phyloP scores from a whole-genome alignment of 1,140 invertebrate species.

The Steinernema khuongi region DNA sequence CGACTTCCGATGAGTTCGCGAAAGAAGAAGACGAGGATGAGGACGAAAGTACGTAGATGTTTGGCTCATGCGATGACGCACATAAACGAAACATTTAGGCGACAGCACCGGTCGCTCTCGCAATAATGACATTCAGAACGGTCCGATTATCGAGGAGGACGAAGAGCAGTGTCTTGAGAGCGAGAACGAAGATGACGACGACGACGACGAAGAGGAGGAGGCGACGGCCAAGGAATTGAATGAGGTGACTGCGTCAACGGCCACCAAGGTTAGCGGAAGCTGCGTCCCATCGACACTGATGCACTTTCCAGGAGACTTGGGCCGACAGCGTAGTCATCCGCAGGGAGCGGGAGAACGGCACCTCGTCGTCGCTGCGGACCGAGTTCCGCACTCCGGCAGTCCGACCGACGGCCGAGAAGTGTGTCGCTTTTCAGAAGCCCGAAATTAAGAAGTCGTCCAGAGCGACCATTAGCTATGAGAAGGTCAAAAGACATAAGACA shows the following conservation, averaged over 20 bases:
- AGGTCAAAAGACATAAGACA: conserved; percentile 54
- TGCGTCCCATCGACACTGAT: background rate
- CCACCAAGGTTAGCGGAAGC: background rate
- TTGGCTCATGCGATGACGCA: background rate
- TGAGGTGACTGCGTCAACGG: background rate
- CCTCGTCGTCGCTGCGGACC: background rate
- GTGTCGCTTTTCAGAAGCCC: conserved; percentile 35
- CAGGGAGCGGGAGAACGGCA: background rate
- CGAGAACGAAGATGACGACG: conserved; percentile 21
- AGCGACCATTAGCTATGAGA: conserved; percentile 52
- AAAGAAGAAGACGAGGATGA: conserved; percentile 56
- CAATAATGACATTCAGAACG: background rate
- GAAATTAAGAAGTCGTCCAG: conserved; percentile 9
- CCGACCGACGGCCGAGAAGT: conserved; percentile 21
- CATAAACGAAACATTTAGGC: background rate
- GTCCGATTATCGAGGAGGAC: conserved; percentile 1
- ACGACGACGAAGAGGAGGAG: conserved; percentile 21
- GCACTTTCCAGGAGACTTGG: background rate
- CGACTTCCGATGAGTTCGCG: conserved; percentile 58
- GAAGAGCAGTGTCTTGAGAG: background rate
- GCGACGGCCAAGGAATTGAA: background rate
- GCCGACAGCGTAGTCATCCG: background rate
- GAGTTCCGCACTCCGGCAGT: background rate
- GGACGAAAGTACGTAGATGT: conserved; percentile 21
- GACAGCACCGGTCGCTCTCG: background rate